Evolutionary conservation across 1,140 invertebrate genomes (phyloP).

Genomic region (Trypoxylus dichotomus): DNA sequence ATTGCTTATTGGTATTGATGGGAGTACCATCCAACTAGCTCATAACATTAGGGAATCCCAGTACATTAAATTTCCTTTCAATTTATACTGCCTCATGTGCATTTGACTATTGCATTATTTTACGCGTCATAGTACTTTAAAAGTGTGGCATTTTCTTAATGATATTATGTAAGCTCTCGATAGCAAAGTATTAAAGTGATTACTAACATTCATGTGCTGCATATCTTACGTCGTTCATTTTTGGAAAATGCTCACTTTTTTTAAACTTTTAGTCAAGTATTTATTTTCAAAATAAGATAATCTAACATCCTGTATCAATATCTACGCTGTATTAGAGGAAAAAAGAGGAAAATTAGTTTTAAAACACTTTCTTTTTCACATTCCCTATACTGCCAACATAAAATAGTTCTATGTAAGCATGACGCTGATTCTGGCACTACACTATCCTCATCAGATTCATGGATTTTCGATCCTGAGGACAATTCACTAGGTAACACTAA

Average conservation of each 20-base stretch:
- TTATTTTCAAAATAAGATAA: too few relatives aligned
- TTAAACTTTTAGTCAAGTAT: too few relatives aligned
- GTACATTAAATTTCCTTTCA: slow-evolving; percentile 34
- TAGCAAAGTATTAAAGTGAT: slow-evolving; percentile 9
- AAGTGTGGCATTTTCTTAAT: background rate
- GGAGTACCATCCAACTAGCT: slow-evolving; percentile 41
- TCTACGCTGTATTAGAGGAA: too few relatives aligned
- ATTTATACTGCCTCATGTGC: slow-evolving; percentile 25
- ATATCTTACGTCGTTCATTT: background rate
- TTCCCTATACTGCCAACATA: too few relatives aligned
- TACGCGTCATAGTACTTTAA: slow-evolving; percentile 28
- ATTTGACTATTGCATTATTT: slow-evolving; percentile 37
- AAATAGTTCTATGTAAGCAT: too few relatives aligned
- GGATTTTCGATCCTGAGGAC: too few relatives aligned
- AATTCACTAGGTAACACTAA: too few relatives aligned
- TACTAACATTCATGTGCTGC: slow-evolving; percentile 12
- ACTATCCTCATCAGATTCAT: too few relatives aligned
- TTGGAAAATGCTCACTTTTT: slow-evolving; percentile 8
- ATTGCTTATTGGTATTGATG: slow-evolving; percentile 39
- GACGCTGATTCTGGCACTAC: too few relatives aligned
- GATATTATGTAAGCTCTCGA: background rate
- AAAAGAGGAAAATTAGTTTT: too few relatives aligned
- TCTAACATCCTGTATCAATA: too few relatives aligned
- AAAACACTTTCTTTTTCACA: too few relatives aligned
- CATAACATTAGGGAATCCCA: slow-evolving; percentile 36